Evolutionary conservation across 1,140 invertebrate species (phyloP).

Genomic region (Anastrepha obliqua): DNA sequence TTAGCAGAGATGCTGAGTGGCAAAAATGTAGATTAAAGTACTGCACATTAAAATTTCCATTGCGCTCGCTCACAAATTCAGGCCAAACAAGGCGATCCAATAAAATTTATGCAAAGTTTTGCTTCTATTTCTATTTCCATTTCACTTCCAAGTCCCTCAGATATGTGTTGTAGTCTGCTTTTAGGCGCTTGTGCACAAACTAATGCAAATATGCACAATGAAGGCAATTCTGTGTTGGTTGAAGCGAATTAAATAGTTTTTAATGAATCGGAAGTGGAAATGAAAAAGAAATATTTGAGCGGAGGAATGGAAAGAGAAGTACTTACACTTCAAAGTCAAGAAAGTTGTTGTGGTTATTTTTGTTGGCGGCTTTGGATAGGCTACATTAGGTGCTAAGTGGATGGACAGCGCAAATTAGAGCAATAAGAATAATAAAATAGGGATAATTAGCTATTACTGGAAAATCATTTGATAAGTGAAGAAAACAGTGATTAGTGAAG

Average conservation of each 20-base stretch:
- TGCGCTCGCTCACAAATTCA: background rate
- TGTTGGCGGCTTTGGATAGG: too few relatives aligned
- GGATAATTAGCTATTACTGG: too few relatives aligned
- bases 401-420: background rate
- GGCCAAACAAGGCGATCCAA: constrained; percentile 1
- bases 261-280: constrained; percentile 6
- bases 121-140: background rate
- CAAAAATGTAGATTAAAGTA: background rate
- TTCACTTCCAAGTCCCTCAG: background rate
- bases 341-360: too few relatives aligned
- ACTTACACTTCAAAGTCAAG: too few relatives aligned
- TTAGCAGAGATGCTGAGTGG: background rate
- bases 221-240: background rate
- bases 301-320: too few relatives aligned
- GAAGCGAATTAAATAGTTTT: background rate
- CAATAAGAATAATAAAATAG: background rate
- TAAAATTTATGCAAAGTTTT: constrained; percentile 16
- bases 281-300: background rate
- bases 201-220: constrained; percentile 17
- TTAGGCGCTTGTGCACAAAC: background rate
- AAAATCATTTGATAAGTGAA: too few relatives aligned
- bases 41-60: background rate
- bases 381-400: too few relatives aligned
- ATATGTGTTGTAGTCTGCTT: background rate
- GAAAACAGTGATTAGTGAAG: too few relatives aligned